phyloP scores from a whole-genome alignment of 2,797 vertebrate species.

The Leptoclinus maculatus region DNA sequence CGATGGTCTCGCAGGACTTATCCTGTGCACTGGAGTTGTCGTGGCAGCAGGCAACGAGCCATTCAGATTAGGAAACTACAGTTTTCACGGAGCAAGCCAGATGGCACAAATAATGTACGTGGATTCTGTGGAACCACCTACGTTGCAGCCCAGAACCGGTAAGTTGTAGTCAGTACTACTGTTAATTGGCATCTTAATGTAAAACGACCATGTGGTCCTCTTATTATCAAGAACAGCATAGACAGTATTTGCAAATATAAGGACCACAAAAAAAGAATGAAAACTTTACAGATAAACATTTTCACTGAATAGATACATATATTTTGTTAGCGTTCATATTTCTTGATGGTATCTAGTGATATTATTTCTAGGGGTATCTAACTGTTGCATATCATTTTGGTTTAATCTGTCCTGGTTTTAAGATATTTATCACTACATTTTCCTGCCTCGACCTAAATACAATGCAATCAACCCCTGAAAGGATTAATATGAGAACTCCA shows the following conservation, averaged over 20 bases:
- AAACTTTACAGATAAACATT: background rate
- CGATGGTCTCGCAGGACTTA: slow-evolving; percentile 87
- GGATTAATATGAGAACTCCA: background rate
- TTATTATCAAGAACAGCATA: background rate
- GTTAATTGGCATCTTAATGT: background rate
- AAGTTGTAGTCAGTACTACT: slow-evolving; percentile 75
- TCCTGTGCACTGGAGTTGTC: slow-evolving; percentile 90
- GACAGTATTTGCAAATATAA: background rate
- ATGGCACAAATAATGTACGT: slow-evolving; percentile 80
- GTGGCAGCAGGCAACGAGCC: slow-evolving; percentile 93
- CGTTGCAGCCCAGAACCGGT: slow-evolving; percentile 84
- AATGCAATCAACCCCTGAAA: background rate
- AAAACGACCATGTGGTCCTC: background rate
- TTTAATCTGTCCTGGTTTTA: background rate
- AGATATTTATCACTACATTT: background rate
- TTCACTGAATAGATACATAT: background rate
- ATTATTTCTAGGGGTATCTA: background rate
- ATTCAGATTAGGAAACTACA: slow-evolving; percentile 89
- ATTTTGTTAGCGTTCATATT: background rate
- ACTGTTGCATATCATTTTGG: background rate
- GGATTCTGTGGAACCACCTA: slow-evolving; percentile 78
- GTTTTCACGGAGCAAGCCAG: slow-evolving; percentile 78
- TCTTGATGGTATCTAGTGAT: no score
- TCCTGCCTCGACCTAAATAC: background rate
- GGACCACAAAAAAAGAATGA: background rate